phyloP scores from a whole-genome alignment of 92 coral and sea anemone genomes.

The Phenganax stokvisi region DNA sequence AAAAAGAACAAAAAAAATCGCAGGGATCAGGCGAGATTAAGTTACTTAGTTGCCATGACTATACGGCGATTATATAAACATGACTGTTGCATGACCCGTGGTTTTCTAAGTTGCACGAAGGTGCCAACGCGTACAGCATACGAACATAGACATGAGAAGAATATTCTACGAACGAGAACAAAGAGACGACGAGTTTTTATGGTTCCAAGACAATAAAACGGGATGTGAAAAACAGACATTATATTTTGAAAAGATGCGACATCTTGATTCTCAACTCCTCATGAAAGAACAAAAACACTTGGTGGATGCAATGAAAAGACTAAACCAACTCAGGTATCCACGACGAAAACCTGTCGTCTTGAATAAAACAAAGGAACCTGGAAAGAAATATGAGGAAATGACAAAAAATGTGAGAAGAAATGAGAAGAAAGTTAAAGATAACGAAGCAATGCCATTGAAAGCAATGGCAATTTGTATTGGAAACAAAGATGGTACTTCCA shows the following conservation, averaged over 20 bases:
- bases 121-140: neutral
- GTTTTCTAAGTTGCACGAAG: too few relatives aligned
- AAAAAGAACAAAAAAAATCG: neutral
- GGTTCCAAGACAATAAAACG: conserved; percentile 83
- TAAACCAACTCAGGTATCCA: conserved; percentile 74
- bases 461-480: conserved; percentile 33
- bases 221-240: conserved; percentile 83
- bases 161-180: neutral
- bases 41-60: conserved; percentile 16
- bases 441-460: conserved; percentile 7
- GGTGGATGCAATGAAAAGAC: conserved; percentile 84
- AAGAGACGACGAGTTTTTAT: conserved; percentile 49
- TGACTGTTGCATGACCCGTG: neutral
- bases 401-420: conserved; percentile 22
- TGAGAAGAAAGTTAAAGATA: conserved; percentile 42
- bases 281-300: conserved; percentile 85
- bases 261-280: conserved; percentile 78
- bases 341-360: conserved; percentile 66
- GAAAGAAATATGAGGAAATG: conserved; percentile 18
- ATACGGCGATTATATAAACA: neutral
- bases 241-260: conserved; percentile 73
- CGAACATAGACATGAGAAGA: neutral
- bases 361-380: conserved; percentile 29
- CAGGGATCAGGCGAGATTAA: conserved; percentile 1
- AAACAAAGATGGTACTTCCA: conserved; percentile 31